phyloP scores from a whole-genome alignment of 2,888 invertebrate genomes.

The Drosophila paranaensis region DNA sequence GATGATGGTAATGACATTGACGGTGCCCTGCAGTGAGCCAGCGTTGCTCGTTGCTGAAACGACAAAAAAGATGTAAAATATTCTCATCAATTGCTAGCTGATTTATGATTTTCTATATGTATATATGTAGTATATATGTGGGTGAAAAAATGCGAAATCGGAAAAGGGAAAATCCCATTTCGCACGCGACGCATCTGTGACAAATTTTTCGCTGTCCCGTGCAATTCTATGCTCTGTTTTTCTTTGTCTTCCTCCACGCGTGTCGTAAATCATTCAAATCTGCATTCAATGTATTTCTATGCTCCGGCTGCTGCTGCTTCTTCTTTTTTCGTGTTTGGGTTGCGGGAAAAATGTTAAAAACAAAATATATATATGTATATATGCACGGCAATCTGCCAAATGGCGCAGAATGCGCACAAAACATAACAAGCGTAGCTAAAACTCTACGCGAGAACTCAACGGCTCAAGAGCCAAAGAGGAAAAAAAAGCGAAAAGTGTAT shows the following conservation, averaged over 20 bases:
- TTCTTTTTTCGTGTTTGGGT: not conserved
- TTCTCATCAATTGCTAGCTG: constrained; percentile 30
- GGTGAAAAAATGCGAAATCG: constrained; percentile 3
- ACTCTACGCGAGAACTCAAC: constrained; percentile 18
- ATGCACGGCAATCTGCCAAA: constrained; percentile 56
- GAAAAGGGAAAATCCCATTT: constrained; percentile 26
- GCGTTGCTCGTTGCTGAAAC: constrained; percentile 43
- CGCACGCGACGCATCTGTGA: constrained; percentile 43
- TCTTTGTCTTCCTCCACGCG: constrained; percentile 10
- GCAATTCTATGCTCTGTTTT: constrained; percentile 19
- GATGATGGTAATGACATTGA: constrained; percentile 58
- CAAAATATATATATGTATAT: not conserved
- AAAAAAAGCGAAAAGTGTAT: not conserved
- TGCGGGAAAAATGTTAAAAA: constrained; percentile 21
- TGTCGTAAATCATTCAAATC: constrained; percentile 63
- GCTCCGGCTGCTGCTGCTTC: not conserved
- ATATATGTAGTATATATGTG: not conserved
- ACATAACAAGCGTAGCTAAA: constrained; percentile 30
- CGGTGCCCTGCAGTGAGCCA: constrained; percentile 26
- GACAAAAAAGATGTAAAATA: constrained; percentile 4
- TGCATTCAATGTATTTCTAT: constrained; percentile 51
- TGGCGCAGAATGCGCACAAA: constrained; percentile 49
- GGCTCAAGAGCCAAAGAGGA: constrained; percentile 18
- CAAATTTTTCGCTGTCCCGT: constrained; percentile 50
- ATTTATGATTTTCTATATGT: constrained; percentile 23